phyloP scores from a whole-genome alignment of 2,113 vertebrate species.

The Dryoscopus gambensis region DNA sequence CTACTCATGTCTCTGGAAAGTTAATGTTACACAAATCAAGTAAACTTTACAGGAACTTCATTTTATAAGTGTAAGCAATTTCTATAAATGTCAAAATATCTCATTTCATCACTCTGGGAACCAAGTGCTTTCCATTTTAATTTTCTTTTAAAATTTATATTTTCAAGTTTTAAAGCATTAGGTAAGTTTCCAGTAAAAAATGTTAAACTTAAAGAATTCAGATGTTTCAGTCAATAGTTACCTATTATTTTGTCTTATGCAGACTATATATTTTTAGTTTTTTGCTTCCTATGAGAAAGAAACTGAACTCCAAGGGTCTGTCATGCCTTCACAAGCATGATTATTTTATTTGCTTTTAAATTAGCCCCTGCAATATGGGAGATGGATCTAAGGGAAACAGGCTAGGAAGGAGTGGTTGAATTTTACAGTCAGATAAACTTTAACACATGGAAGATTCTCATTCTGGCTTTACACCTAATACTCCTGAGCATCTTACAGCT shows the following conservation, averaged over 20 bases:
- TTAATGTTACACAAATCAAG: conserved; percentile 5
- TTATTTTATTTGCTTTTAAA: background rate
- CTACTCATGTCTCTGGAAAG: background rate
- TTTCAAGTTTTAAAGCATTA: background rate
- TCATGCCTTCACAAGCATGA: background rate
- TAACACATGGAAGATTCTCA: conserved; percentile 18
- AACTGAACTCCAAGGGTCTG: background rate
- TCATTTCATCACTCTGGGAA: background rate
- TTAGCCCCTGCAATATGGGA: background rate
- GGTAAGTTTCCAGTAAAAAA: background rate
- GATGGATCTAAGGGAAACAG: background rate
- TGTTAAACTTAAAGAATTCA: background rate
- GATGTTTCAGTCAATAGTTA: background rate
- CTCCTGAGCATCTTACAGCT: conserved; percentile 38
- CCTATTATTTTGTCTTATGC: background rate
- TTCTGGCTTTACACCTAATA: conserved; percentile 35
- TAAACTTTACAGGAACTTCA: background rate
- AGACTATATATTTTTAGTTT: background rate
- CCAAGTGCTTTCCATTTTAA: background rate
- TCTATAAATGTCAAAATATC: conserved; percentile 22
- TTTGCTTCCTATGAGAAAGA: background rate
- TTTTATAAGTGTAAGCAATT: conserved; percentile 21
- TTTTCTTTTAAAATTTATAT: background rate
- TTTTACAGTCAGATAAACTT: conserved; percentile 11
- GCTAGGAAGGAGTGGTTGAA: background rate